Conservation (phyloP, 2,888 invertebrate species). For the Drepana falcataria region DNA sequence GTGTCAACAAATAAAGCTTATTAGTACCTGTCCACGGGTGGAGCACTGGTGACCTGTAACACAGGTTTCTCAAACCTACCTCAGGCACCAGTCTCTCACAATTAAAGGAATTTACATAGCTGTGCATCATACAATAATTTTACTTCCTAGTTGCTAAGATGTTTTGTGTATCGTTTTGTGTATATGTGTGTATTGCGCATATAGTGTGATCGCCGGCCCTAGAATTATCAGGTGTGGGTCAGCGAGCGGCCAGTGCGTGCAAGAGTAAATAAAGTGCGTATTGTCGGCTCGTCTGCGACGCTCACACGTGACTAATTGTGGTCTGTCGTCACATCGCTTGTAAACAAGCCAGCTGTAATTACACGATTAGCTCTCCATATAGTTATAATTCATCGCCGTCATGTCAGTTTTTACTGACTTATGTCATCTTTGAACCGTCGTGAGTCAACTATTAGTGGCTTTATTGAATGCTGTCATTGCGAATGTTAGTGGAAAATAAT, state of each 20-base stretch:
- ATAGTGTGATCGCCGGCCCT: neutral
- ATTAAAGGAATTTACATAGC: no score
- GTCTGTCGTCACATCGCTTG: slow-evolving; percentile 22
- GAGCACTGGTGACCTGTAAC: no score
- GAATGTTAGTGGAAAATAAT: no score
- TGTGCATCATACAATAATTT: no score
- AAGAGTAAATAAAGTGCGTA: slow-evolving; percentile 15
- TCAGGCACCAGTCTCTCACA: no score
- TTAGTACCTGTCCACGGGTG: no score
- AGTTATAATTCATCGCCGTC: slow-evolving; percentile 3
- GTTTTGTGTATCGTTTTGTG: no score
- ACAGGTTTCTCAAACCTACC: no score
- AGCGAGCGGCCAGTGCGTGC: slow-evolving; percentile 21
- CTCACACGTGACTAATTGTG: slow-evolving; percentile 28
- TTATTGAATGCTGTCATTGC: neutral
- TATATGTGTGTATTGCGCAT: no score
- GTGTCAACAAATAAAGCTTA: no score
- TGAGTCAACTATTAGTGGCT: neutral
- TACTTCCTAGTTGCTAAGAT: no score
- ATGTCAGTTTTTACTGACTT: neutral
- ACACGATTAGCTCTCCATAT: neutral
- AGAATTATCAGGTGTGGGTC: slow-evolving; percentile 27
- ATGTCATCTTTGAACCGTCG: neutral
- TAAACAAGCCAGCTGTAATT: slow-evolving; percentile 29
- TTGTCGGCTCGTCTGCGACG: slow-evolving; percentile 7